phyloP scores from a whole-genome alignment of 2,797 vertebrate species.

The Astyanax mexicanus region DNA sequence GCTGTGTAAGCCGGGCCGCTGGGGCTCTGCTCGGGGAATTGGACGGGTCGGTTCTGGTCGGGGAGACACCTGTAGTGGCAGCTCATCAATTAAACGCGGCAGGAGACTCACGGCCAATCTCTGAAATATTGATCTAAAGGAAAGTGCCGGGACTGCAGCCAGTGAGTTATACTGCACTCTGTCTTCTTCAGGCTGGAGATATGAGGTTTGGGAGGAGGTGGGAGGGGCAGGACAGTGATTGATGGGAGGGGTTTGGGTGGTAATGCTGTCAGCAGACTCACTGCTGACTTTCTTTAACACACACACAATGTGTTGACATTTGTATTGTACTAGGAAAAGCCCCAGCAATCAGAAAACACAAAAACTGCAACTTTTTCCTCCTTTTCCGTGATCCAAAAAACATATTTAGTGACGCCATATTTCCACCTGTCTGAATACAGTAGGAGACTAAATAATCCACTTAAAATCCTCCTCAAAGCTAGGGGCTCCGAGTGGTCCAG shows the following conservation, averaged over 20 bases:
- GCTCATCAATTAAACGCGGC: conserved; percentile 68
- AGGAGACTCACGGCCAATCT: conserved; percentile 63
- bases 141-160: conserved; percentile 62
- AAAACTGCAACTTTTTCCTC: too few species aligned
- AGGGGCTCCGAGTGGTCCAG: too few species aligned
- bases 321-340: too few species aligned
- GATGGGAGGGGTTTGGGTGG: background rate
- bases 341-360: too few species aligned
- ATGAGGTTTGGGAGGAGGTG: background rate
- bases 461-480: too few species aligned
- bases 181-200: conserved; percentile 43
- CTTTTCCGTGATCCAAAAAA: too few species aligned
- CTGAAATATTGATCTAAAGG: conserved; percentile 73
- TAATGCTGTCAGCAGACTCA: background rate
- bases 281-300: background rate
- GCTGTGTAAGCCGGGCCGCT: background rate
- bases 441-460: too few species aligned
- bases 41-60: conserved; percentile 50
- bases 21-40: background rate
- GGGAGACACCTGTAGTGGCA: conserved; percentile 52
- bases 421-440: too few species aligned
- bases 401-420: too few species aligned
- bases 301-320: too few species aligned
- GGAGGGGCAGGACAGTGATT: background rate
- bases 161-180: conserved; percentile 64